phyloP scores from a whole-genome alignment of 2,797 vertebrate genomes.

The Leuciscus waleckii region DNA sequence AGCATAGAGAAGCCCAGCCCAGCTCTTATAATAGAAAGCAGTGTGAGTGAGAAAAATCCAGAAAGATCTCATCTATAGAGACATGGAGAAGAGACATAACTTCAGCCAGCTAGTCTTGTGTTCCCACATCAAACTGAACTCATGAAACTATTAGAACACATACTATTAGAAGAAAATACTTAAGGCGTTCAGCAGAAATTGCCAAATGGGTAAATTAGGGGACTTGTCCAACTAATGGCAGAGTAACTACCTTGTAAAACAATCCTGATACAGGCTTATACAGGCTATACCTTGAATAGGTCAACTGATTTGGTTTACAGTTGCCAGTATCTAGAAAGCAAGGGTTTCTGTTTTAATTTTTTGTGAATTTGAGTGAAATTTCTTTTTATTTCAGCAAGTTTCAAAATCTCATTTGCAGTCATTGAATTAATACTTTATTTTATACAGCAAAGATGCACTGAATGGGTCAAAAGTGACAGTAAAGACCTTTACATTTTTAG shows the following conservation, averaged over 20 bases:
- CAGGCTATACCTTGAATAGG: not conserved
- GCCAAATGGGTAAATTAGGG: not conserved
- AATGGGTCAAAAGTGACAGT: not conserved
- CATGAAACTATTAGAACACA: not conserved
- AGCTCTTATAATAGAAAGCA: slow-evolving; percentile 48
- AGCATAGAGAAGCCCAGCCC: slow-evolving; percentile 59
- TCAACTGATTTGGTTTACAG: not conserved
- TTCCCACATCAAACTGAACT: slow-evolving; percentile 13
- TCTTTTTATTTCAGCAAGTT: not conserved
- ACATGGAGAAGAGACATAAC: not conserved
- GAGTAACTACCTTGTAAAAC: not conserved
- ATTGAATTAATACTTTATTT: not conserved
- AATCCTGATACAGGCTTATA: not conserved
- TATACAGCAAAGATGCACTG: not conserved
- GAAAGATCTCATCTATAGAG: slow-evolving; percentile 24
- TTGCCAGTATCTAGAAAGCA: not conserved
- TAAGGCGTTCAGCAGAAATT: not conserved
- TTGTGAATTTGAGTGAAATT: not conserved
- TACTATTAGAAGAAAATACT: not conserved
- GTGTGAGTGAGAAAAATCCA: slow-evolving; percentile 26
- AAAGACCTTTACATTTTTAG: not conserved
- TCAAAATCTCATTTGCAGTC: not conserved
- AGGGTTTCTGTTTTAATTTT: not conserved
- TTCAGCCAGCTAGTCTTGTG: slow-evolving; percentile 13
- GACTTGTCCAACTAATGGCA: not conserved